These are phyloP conservation scores for Ammospiza maritima DNA, from an alignment of 2,797 vertebrate species.

Conservation along the genomic window DNA sequence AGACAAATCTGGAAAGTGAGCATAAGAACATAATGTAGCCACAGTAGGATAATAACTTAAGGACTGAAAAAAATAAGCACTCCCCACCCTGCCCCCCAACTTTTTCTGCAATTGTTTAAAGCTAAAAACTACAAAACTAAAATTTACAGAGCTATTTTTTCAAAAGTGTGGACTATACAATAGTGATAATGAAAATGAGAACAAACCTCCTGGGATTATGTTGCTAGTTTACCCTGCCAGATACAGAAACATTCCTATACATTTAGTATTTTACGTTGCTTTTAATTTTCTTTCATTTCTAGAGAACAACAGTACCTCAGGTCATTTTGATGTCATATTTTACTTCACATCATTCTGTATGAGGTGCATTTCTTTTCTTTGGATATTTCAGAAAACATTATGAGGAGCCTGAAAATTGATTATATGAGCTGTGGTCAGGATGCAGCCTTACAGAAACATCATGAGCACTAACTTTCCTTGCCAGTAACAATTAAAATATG, in stretches of 20 bases:
- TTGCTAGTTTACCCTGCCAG: not conserved
- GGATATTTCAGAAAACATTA: not conserved
- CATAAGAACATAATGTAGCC: not conserved
- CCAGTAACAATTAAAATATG: not conserved
- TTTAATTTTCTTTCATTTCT: not conserved
- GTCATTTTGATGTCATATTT: not conserved
- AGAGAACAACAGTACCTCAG: not conserved
- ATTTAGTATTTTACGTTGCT: not conserved
- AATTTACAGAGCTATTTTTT: not conserved
- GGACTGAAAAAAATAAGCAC: not conserved
- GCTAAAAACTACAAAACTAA: not conserved
- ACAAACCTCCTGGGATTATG: not conserved
- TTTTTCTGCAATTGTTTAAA: not conserved
- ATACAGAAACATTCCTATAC: not conserved
- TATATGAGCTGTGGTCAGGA: not conserved
- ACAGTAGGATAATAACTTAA: not conserved
- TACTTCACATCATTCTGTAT: not conserved
- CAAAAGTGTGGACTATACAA: not conserved
- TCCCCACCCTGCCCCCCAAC: accelerated
- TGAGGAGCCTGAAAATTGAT: not conserved
- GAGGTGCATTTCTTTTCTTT: not conserved
- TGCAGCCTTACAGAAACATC: not conserved
- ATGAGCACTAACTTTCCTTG: not conserved
- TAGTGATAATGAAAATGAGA: not conserved
- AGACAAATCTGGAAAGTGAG: not conserved